Conservation (phyloP, 2,113 vertebrate genomes). For the Coturnix japonica region DNA sequence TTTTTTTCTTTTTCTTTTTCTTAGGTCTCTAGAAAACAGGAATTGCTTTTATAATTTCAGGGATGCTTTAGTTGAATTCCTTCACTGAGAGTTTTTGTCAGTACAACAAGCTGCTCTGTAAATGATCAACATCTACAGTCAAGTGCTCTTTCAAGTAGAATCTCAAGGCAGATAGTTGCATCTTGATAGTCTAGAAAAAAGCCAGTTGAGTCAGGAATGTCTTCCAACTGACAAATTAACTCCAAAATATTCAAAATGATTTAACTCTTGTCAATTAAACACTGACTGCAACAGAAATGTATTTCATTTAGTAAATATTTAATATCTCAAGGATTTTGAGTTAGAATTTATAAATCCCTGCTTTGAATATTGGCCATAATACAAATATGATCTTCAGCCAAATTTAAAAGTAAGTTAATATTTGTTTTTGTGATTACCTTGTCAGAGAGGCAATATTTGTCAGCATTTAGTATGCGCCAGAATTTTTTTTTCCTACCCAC, state of each 20-base stretch:
- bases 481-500: neutral
- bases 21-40: neutral
- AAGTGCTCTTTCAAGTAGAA: neutral
- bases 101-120: neutral
- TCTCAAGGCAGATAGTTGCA: neutral
- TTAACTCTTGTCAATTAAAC: neutral
- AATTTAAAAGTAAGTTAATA: neutral
- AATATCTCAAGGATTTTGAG: neutral
- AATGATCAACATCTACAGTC: neutral
- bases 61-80: constrained; percentile 38
- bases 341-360: neutral
- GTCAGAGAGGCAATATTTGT: neutral
- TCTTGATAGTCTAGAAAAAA: neutral
- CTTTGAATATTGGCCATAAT: neutral
- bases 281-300: neutral
- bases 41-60: constrained; percentile 26
- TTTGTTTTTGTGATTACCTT: neutral
- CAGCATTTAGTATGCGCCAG: neutral
- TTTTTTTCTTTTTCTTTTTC: too few species aligned
- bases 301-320: neutral
- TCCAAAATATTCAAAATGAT: neutral
- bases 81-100: constrained; percentile 2
- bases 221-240: neutral
- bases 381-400: neutral
- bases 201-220: neutral